A percentile compares a stretch with the other conserved stretches of the same genome.
Conservation (phyloP, 2,888 invertebrate species). For the Andrena marginata region DNA sequence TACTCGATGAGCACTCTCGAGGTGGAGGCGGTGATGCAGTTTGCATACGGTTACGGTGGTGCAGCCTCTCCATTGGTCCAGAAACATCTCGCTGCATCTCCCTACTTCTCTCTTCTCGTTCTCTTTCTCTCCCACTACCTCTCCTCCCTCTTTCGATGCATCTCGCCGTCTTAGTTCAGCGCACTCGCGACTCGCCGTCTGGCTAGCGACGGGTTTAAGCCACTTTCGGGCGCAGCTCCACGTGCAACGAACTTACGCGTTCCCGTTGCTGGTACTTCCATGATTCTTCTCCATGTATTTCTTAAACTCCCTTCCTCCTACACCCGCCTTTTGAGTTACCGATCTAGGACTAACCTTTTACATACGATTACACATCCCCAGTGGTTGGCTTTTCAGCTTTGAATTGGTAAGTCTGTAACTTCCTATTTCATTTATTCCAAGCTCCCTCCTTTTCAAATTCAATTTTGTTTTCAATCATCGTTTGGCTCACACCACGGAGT, state of each 20-base stretch:
- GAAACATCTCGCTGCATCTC: conserved; percentile 75
- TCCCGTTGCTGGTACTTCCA: too few species aligned
- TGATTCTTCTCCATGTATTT: not conserved
- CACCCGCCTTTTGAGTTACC: too few species aligned
- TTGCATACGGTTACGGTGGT: conserved; percentile 81
- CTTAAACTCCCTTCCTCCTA: too few species aligned
- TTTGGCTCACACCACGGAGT: too few species aligned
- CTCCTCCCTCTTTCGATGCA: conserved; percentile 60
- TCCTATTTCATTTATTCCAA: too few species aligned
- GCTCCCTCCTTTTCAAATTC: too few species aligned
- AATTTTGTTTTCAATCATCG: too few species aligned
- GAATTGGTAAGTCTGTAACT: too few species aligned
- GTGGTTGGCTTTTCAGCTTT: too few species aligned
- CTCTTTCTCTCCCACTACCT: conserved; percentile 72
- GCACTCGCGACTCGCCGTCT: conserved; percentile 61
- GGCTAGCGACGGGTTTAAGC: conserved; percentile 52
- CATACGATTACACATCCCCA: too few species aligned
- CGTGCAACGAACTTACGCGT: too few species aligned
- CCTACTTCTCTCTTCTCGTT: conserved; percentile 60
- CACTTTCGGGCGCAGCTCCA: not conserved
- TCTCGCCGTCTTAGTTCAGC: conserved; percentile 67
- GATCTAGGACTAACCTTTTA: too few species aligned
- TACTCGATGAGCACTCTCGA: conserved; percentile 79
- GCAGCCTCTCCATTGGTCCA: conserved; percentile 83
- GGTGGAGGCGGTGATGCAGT: conserved; percentile 81